These are phyloP conservation scores for Tenthredo livida DNA, from an alignment of 2,888 invertebrate genomes.

Conservation along the genomic window DNA sequence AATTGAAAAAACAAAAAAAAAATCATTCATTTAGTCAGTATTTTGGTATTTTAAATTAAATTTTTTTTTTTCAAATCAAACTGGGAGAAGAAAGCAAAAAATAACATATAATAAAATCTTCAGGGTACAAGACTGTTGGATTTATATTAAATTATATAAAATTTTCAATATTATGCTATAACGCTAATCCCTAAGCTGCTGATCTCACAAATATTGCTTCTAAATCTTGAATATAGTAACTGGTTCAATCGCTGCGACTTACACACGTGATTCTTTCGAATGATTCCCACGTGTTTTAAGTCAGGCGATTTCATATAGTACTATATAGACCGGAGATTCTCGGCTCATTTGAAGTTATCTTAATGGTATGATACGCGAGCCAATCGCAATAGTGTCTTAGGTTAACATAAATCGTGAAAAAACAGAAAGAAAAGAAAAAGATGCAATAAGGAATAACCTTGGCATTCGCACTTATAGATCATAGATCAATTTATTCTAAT, in stretches of 20 bases:
- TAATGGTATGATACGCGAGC: constrained; percentile 9
- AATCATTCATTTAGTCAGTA: too few species aligned
- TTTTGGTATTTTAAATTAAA: too few species aligned
- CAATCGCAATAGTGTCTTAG: background rate
- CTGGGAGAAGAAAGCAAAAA: background rate
- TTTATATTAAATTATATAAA: background rate
- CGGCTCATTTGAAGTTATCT: background rate
- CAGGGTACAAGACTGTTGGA: background rate
- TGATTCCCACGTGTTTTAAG: constrained; percentile 20
- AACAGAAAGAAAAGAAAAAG: background rate
- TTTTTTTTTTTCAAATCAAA: too few species aligned
- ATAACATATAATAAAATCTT: background rate
- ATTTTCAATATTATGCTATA: background rate
- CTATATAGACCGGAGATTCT: background rate
- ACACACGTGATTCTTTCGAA: constrained; percentile 25
- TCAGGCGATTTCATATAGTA: background rate
- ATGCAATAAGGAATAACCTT: background rate
- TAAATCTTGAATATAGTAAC: background rate
- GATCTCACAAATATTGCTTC: background rate
- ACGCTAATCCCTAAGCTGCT: background rate
- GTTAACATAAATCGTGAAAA: background rate
- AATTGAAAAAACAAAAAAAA: background rate
- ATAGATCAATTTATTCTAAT: background rate
- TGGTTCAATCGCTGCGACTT: background rate
- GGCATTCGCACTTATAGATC: background rate